These are phyloP conservation scores for Melanaphis sacchari DNA, from an alignment of 1,140 invertebrate genomes.

Conservation along the genomic window DNA sequence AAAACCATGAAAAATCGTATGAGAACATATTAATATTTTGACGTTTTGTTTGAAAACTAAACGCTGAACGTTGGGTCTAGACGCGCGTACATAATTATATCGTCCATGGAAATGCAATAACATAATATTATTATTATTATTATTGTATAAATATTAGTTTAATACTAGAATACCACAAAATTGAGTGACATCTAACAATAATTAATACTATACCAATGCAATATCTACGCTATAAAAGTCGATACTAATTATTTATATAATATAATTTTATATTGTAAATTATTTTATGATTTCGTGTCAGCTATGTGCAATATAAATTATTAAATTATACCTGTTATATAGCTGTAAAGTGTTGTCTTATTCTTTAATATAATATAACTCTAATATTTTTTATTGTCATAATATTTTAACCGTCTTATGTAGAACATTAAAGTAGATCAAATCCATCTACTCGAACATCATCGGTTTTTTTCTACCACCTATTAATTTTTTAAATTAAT, in stretches of 20 bases:
- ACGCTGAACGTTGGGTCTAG: background rate
- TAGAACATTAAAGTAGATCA: too few species aligned
- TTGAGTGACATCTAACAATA: background rate
- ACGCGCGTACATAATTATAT: background rate
- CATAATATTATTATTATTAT: background rate
- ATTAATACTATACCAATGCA: background rate
- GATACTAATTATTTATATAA: background rate
- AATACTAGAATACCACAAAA: background rate
- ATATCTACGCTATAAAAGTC: background rate
- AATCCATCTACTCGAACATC: too few species aligned
- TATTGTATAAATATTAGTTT: background rate
- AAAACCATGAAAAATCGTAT: conserved; percentile 2
- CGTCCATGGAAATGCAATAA: background rate
- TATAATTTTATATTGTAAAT: background rate
- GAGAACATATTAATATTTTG: background rate
- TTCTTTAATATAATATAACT: too few species aligned
- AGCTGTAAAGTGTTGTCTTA: too few species aligned
- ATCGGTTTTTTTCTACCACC: too few species aligned
- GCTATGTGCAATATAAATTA: too few species aligned
- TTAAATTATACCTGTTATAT: too few species aligned
- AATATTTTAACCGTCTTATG: too few species aligned
- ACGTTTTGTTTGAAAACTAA: conserved; percentile 4
- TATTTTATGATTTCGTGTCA: too few species aligned
- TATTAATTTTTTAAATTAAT: too few species aligned
- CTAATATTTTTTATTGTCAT: too few species aligned